Evolutionary conservation across 1,140 invertebrate genomes (phyloP).

Genomic region (Heliconius melpomene): DNA sequence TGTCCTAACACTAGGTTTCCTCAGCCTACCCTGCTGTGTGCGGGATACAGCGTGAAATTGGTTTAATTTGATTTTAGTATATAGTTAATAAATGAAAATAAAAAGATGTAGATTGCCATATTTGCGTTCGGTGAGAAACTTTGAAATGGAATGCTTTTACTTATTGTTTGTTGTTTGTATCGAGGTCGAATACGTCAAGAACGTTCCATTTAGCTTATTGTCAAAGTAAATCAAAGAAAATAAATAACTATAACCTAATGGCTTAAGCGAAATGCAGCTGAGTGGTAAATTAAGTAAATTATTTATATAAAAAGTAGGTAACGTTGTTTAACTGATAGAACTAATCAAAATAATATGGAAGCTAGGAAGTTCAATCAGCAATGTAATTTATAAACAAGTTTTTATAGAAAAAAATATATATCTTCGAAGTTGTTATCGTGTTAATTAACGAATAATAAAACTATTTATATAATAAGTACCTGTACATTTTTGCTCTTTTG

Average conservation of each 20-base stretch:
- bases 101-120: not conserved
- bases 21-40: too few species aligned
- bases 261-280: constrained; percentile 28
- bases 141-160: constrained; percentile 28
- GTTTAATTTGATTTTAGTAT: too few species aligned
- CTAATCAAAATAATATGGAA: too few species aligned
- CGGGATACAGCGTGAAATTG: not conserved
- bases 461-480: not conserved
- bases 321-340: too few species aligned
- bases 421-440: not conserved
- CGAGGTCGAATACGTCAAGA: constrained; percentile 34
- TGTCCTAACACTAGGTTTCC: too few species aligned
- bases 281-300: not conserved
- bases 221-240: constrained; percentile 39
- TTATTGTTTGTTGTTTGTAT: constrained; percentile 38
- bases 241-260: constrained; percentile 36
- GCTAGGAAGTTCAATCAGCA: not conserved
- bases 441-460: not conserved
- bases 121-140: not conserved
- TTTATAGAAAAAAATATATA: not conserved
- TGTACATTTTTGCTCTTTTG: not conserved
- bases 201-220: constrained; percentile 38
- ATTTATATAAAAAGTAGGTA: not conserved
- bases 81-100: constrained; percentile 1
- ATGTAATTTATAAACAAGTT: not conserved